Evolutionary conservation across 2,888 invertebrate genomes (phyloP).

Genomic region (Acheta domesticus): DNA sequence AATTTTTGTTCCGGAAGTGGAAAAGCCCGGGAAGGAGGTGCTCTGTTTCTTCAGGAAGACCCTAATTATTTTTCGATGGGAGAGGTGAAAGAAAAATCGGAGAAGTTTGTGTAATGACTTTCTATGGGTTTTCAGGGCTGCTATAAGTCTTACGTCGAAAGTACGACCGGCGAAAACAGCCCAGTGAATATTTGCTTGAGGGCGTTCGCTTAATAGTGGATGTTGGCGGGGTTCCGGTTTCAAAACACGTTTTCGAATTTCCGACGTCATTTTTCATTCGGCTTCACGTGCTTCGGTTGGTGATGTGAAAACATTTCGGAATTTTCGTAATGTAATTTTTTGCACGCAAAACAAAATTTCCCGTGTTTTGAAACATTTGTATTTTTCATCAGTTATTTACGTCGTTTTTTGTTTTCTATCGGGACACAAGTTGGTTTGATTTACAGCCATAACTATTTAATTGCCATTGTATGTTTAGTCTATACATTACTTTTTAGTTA

Average conservation of each 20-base stretch:
- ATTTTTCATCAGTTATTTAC: no score
- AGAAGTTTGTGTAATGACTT: slow-evolving; percentile 18
- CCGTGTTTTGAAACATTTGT: no score
- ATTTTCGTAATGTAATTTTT: no score
- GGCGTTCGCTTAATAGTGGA: neutral
- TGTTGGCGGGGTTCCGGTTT: neutral
- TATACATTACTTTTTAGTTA: no score
- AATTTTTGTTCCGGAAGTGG: neutral
- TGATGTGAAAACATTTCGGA: no score
- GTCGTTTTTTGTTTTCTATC: no score
- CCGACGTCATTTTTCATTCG: neutral
- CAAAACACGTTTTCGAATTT: slow-evolving; percentile 2
- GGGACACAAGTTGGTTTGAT: no score
- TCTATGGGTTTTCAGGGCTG: neutral
- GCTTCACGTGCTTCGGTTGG: no score
- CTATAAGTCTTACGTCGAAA: neutral
- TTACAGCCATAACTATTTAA: no score
- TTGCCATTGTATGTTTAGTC: no score
- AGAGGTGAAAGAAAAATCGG: slow-evolving; percentile 18
- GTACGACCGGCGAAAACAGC: neutral
- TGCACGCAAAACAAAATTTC: no score
- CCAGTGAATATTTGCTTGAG: neutral
- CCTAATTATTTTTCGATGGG: slow-evolving; percentile 7
- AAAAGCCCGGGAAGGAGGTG: neutral
- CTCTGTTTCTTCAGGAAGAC: neutral